These are phyloP conservation scores for Rhinophrynus dorsalis DNA, from an alignment of 2,797 vertebrate species.

Conservation along the genomic window DNA sequence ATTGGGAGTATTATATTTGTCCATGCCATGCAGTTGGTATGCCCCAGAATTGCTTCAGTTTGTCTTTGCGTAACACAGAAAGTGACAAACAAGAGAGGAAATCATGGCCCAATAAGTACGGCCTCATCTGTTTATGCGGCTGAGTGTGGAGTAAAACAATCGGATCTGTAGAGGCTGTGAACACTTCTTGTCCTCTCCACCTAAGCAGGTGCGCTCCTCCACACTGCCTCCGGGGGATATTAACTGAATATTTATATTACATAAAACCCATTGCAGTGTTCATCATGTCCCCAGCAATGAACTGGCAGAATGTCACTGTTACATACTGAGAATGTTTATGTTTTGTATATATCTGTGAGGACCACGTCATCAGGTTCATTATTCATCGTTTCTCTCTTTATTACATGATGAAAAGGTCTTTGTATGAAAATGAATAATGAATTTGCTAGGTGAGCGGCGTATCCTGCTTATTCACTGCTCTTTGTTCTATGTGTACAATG, in stretches of 20 bases:
- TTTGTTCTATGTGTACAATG: neutral
- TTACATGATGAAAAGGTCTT: constrained; percentile 10
- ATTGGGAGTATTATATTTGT: too few relatives aligned
- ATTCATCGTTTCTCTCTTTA: neutral
- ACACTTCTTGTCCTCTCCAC: neutral
- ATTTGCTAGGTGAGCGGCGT: neutral
- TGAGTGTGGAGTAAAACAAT: too few relatives aligned
- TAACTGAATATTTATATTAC: neutral
- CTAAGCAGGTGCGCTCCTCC: constrained; percentile 2
- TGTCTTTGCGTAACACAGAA: too few relatives aligned
- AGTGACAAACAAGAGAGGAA: too few relatives aligned
- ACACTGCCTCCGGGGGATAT: neutral
- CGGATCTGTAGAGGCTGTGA: too few relatives aligned
- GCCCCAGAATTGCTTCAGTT: too few relatives aligned
- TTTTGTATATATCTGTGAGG: neutral
- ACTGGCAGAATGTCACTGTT: neutral
- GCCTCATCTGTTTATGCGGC: too few relatives aligned
- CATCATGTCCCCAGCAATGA: neutral
- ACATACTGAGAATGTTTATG: neutral
- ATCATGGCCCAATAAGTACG: too few relatives aligned
- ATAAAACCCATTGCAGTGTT: neutral
- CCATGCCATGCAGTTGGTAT: too few relatives aligned
- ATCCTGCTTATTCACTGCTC: neutral
- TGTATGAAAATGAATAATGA: constrained; percentile 20
- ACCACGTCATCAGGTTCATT: neutral